A percentile compares a stretch with the other conserved stretches of the same genome.
Conservation (phyloP, 2,113 vertebrate species). For the Arenaria interpres region DNA sequence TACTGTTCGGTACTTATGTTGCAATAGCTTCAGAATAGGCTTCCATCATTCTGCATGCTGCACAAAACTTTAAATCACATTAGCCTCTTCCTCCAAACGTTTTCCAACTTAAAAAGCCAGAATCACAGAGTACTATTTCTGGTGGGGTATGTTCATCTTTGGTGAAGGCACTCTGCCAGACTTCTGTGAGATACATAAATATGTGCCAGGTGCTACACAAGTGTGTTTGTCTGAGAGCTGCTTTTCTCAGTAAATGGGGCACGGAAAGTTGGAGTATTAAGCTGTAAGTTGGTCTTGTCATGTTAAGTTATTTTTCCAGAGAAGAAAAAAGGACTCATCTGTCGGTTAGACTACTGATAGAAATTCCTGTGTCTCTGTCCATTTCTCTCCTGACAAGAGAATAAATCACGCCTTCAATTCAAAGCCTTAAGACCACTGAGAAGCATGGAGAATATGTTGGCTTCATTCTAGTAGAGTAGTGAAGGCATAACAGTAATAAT, state of each 20-base stretch:
- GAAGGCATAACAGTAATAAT: background rate
- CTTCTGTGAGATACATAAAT: background rate
- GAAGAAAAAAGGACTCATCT: background rate
- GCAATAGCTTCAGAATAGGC: background rate
- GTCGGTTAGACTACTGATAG: background rate
- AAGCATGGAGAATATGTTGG: background rate
- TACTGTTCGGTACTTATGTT: background rate
- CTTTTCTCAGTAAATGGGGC: background rate
- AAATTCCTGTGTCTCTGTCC: background rate
- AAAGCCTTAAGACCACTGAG: background rate
- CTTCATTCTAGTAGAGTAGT: background rate
- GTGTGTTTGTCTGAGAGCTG: background rate
- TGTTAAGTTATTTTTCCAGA: background rate
- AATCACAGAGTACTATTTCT: background rate
- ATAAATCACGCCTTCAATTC: slow-evolving; percentile 3
- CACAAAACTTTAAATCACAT: background rate
- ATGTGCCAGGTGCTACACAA: background rate
- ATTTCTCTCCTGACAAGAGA: slow-evolving; percentile 20
- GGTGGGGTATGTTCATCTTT: background rate
- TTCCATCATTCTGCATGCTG: background rate
- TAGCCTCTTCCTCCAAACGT: background rate
- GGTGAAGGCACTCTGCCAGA: background rate
- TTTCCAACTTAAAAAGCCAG: background rate
- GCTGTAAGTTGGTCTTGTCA: slow-evolving; percentile 13
- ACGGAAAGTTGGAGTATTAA: slow-evolving; percentile 5